Conservation (phyloP, 64 coral and sea anemone genomes). For the Stichodactyla helianthus region DNA sequence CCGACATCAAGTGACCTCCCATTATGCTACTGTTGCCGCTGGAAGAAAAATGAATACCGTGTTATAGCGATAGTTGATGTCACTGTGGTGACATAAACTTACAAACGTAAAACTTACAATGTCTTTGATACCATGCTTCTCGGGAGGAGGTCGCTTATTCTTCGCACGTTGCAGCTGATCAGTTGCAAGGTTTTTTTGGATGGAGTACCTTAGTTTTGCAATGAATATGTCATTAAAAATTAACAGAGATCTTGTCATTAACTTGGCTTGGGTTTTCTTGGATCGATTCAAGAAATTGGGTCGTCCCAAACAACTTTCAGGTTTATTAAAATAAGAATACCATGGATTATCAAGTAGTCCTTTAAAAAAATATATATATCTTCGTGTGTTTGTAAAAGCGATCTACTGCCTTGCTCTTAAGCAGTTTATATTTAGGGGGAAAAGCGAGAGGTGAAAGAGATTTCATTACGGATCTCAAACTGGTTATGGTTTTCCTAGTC, state of each 20-base stretch:
- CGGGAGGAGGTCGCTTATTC: neutral
- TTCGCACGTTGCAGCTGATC: constrained; percentile 21
- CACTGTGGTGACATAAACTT: neutral
- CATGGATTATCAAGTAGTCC: no score
- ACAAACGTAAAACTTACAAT: neutral
- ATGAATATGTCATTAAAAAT: neutral
- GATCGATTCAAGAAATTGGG: no score
- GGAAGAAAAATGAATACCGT: neutral
- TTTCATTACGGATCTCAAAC: no score
- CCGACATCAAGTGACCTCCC: constrained; percentile 36
- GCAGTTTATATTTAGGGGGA: no score
- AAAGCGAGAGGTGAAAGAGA: no score
- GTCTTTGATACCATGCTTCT: constrained; percentile 3
- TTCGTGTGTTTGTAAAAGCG: no score
- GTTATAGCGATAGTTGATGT: neutral
- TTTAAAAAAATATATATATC: no score
- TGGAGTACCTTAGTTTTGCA: neutral
- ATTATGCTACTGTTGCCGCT: constrained; percentile 23
- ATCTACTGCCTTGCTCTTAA: no score
- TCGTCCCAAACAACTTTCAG: no score
- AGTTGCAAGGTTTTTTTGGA: constrained; percentile 7
- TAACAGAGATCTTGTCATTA: neutral
- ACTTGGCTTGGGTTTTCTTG: neutral
- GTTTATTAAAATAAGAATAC: no score
- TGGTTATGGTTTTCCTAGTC: no score